Percentiles rank a stretch among this genome's conserved stretches.
phyloP scores from a whole-genome alignment of 2,113 vertebrate species.

The Ceuthmochares aereus region DNA sequence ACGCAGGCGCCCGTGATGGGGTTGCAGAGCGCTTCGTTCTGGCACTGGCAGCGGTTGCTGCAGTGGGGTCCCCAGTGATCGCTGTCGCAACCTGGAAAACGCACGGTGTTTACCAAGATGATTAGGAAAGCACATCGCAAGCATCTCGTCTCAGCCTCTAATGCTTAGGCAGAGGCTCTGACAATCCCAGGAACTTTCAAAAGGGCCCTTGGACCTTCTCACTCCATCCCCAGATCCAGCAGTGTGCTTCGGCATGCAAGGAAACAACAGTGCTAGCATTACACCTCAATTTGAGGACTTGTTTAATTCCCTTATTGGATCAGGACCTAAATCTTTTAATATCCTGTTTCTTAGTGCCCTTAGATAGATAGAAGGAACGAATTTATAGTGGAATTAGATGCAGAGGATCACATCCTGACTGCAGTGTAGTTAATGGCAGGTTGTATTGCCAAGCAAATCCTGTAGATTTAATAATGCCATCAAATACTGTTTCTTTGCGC shows the following conservation, averaged over 20 bases:
- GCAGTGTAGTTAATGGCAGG: neutral
- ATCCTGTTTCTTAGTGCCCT: constrained; percentile 58
- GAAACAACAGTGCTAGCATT: neutral
- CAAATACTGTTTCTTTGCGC: constrained; percentile 9
- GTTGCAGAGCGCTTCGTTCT: constrained; percentile 95
- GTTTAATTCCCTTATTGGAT: constrained; percentile 25
- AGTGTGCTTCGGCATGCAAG: neutral
- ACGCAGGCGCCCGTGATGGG: constrained; percentile 98
- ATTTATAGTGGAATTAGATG: constrained; percentile 46
- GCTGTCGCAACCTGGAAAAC: constrained; percentile 90
- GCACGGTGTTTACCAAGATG: neutral
- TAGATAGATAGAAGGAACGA: constrained; percentile 57
- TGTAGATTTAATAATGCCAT: constrained; percentile 6
- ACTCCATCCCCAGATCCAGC: neutral
- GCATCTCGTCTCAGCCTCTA: neutral
- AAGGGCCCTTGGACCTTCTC: neutral
- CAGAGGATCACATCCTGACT: constrained; percentile 6
- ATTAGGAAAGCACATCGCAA: neutral
- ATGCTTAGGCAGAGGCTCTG: neutral
- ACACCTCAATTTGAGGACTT: neutral
- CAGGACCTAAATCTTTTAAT: constrained; percentile 59
- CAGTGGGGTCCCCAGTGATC: constrained; percentile 98
- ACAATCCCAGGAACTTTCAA: neutral
- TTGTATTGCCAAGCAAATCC: neutral
- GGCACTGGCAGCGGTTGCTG: constrained; percentile 98